Base-by-base conservation (phyloP, 1,140 invertebrate species). In the Drosophila virilis region DNA sequence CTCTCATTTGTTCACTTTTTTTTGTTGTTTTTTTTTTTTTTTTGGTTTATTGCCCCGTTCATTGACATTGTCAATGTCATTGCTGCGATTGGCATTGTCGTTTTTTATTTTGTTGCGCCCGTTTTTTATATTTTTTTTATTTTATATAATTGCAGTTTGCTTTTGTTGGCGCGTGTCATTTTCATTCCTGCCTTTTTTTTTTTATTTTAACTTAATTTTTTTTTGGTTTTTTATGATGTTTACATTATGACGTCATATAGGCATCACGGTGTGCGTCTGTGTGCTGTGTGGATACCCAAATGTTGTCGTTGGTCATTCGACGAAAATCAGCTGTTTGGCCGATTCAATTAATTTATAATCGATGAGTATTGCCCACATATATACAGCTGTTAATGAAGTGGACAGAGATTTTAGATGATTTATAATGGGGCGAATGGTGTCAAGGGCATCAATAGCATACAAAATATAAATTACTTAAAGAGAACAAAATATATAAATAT, bases 41-140 rank as follows among this genome's bases (percentile, higher is more conserved):
- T 68, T 60, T 60, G 8, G 28, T 62, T 64, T 77, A 78, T 86
- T 86, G 73, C 68, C 75, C 37, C 77, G 80, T 89, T 88, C 84
- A 88, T 89, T 89, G 84, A 89, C 84, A 89, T 89, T 89, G 84
- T 84, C 84, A 89, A 89, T 89, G 84, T 89, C 84, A 89, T 84
- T 89, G 84, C 70, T 88, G 71, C 77, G 80, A 83, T 80, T 86
- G 67, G 74, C 78, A 66, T 86, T 69, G 82, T 74, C 66, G 62
- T 79, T 64, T 76, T 82, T 71, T 72, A 54, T 52, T 77, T 74
- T 81, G 65, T 55, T 45, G 22, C 10, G 22, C 46, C 22, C 22
- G 22, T 61, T 60, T 65, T 71, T 65, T 77, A 73, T 77, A 22
- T 22, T 22, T 22, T 22, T 22, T 22, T 2, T 22, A 73, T 80